A percentile compares a stretch with the other conserved stretches of the same genome.
Conservation (phyloP, 2,113 vertebrate genomes). For the Phycodurus eques region DNA sequence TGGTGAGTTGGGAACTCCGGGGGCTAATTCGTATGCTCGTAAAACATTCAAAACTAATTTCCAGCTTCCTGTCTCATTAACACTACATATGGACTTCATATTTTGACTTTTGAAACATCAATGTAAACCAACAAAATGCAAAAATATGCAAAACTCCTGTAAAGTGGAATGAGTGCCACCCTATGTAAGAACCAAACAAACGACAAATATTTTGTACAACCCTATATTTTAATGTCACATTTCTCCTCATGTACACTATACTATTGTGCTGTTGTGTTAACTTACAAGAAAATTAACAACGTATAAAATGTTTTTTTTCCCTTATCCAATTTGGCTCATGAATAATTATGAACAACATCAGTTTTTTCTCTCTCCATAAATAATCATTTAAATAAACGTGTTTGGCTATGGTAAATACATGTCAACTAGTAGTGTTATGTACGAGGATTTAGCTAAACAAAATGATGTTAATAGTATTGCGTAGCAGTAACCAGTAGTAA, state of each 20-base stretch:
- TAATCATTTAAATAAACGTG: background rate
- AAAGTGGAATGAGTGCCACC: too few species aligned
- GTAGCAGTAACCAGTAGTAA: background rate
- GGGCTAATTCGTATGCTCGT: background rate
- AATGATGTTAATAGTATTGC: background rate
- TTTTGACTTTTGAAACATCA: background rate
- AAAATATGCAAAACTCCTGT: background rate
- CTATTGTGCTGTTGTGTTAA: slow-evolving; percentile 12
- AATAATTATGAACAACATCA: background rate
- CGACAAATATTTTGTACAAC: too few species aligned
- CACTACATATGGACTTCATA: background rate
- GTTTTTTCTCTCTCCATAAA: background rate
- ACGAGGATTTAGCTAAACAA: background rate
- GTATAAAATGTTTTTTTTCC: background rate
- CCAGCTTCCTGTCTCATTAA: background rate
- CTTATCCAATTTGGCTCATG: background rate
- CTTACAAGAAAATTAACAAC: slow-evolving; percentile 27
- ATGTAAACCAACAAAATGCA: background rate
- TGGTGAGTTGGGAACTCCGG: slow-evolving; percentile 30
- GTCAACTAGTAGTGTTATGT: background rate
- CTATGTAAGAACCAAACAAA: too few species aligned
- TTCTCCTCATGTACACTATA: background rate
- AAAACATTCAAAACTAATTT: background rate
- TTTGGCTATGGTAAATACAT: background rate
- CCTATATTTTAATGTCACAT: too few species aligned